Evolutionary conservation across 1,140 invertebrate genomes (phyloP), one percentile per base, ranked within the genome.

Genomic region (Drosophila repleta): DNA sequence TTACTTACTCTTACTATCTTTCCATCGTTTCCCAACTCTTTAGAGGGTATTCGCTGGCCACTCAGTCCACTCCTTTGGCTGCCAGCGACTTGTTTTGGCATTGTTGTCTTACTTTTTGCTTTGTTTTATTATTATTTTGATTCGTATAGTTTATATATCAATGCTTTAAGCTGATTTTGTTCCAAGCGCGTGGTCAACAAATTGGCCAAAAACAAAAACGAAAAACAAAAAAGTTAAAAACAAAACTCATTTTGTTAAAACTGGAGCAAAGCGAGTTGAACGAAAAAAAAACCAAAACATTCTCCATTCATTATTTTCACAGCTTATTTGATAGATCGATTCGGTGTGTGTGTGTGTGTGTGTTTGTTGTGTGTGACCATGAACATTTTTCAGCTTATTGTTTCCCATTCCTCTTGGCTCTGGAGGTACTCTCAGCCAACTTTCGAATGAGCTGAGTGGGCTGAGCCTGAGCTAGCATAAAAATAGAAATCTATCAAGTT

Each of bases 241-340:
- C 56, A 57, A 70, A 55, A 51, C 48, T 29, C 49, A 62, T 61
- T 69, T 63, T 51, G 62, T 58, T 66, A 39, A 71, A 71, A 71
- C 62, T 71, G 62, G 68, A 71, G 62, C 68, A 71, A 51, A 48
- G 21, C 67, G 48, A 70, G 45, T 43, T 39, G 52, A 70, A 69
- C 11, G 15, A 53, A 53, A 53, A 32, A 15, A 39, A 70, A 63
- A 11, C 24, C 45, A 53, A 55, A 32, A 17, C 63, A 70, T 70
- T 70, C 67, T 70, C 60, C 60, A 64, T 58, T 67, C 65, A 58
- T 73, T 51, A 46, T 60, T 43, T 53, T 60, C 32, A 45, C 45
- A 66, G 68, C 49, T 65, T 39, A 37, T 49, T 57, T 51, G 26
- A 65, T 39, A 18, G 45, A 35, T 35, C 43, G 61, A 46, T n/a